phyloP scores from a whole-genome alignment of 2,888 invertebrate genomes.

The Autographa gamma region DNA sequence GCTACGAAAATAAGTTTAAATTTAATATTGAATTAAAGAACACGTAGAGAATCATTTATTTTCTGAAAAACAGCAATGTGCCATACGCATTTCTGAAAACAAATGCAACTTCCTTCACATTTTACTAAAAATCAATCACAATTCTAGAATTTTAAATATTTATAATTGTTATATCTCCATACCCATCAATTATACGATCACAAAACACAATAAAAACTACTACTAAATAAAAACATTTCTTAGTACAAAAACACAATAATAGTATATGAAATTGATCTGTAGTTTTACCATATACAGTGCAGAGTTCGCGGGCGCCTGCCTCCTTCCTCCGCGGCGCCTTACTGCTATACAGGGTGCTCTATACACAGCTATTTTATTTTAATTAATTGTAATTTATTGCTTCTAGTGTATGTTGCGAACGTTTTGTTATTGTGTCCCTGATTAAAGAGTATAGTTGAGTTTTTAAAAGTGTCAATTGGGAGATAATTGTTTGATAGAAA shows the following conservation, averaged over 20 bases:
- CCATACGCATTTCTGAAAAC: too few species aligned
- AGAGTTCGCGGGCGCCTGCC: conserved; percentile 82
- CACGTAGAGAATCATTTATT: too few species aligned
- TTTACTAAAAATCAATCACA: too few species aligned
- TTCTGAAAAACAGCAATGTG: too few species aligned
- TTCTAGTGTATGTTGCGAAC: conserved; percentile 8
- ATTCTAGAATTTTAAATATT: too few species aligned
- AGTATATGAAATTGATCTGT: conserved; percentile 63
- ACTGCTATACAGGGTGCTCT: conserved; percentile 77
- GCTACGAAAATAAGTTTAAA: neutral
- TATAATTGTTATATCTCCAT: too few species aligned
- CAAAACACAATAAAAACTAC: neutral
- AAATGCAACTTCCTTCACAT: too few species aligned
- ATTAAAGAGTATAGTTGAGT: neutral
- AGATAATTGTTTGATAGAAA: neutral
- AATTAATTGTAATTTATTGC: conserved; percentile 67
- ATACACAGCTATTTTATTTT: conserved; percentile 57
- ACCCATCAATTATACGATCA: too few species aligned
- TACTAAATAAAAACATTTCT: neutral
- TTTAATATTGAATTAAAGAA: too few species aligned
- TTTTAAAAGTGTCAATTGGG: neutral
- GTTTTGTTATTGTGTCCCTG: neutral
- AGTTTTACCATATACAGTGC: conserved; percentile 60
- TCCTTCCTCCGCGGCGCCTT: conserved; percentile 85
- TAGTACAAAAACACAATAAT: conserved; percentile 15